Base-by-base conservation (phyloP, 2,888 invertebrate genomes). In the Drosophila affinis region DNA sequence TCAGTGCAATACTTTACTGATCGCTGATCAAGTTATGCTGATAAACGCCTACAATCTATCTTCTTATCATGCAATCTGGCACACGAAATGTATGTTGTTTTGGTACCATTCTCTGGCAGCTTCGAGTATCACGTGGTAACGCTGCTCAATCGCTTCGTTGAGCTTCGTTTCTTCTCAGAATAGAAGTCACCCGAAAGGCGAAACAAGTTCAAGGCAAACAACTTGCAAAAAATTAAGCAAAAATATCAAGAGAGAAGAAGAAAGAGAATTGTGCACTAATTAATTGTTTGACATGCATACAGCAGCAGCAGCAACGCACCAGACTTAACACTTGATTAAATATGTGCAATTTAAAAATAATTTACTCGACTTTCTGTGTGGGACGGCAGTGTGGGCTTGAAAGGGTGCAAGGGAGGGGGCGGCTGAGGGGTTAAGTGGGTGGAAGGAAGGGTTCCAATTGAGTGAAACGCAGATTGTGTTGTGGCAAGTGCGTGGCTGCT, bases 241-340 rank as follows among this genome's bases (percentile, higher is more conserved):
- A 10, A 39, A 39, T 49, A 24, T 48, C 2, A 34, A 10, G 34
- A 14, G 14, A 14, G 39, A 39, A 14, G 5, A 0, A n/a, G 21
- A 18, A 29, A 6, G 34, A 39, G 47, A 47, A 71, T 49, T 47
- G 14, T 54, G 58, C 49, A 59, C 74, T 74, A 72, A 72, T 74
- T 65, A 72, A 51, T 65, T 74, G 74, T 74, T 72, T 65, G 58
- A 34, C 65, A 51, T 74, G 68, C 54, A 73, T 53, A 73, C 46
- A 74, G 45, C 32, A 5, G 24, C 21, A 32, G 5, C 34, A 67
- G 45, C 47, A 53, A 27, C n/a, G 29, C 48, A 47, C 21, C 57
- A 64, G 65, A 73, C 74, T 29, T 57, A 27, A 58, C 82, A 87
- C 86, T 80, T 82, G 88, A 65, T 86, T 75, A 88, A 82, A 87